Conservation (phyloP, 2,888 invertebrate species). For the Drosophila antonietae region DNA sequence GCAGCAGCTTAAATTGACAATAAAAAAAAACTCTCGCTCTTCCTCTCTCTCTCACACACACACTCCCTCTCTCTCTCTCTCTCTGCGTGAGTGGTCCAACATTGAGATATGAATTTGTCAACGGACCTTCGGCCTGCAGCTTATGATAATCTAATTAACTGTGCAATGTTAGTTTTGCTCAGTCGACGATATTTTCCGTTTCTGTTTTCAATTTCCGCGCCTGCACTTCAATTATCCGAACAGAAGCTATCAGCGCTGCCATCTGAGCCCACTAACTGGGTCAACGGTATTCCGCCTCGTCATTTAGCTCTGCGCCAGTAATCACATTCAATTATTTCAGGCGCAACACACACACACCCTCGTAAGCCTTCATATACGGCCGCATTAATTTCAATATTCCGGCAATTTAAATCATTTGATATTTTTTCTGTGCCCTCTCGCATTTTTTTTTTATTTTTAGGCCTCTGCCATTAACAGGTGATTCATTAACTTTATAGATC, state of each 20-base stretch:
- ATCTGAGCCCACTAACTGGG: conserved; percentile 62
- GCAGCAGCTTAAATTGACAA: conserved; percentile 6
- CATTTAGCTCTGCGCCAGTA: conserved; percentile 56
- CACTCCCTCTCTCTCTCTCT: no score
- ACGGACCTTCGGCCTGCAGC: conserved; percentile 13
- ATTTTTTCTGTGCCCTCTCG: conserved; percentile 22
- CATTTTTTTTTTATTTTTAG: conserved; percentile 16
- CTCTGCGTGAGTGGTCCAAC: background rate
- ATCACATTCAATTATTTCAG: conserved; percentile 75
- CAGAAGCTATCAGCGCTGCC: conserved; percentile 48
- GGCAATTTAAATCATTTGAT: conserved; percentile 67
- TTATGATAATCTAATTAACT: conserved; percentile 53
- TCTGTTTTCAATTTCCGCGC: conserved; percentile 71
- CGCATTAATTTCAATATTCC: conserved; percentile 69
- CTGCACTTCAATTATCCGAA: conserved; percentile 69
- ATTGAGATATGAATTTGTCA: conserved; percentile 5
- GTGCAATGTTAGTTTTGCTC: conserved; percentile 30
- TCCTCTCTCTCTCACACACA: no score
- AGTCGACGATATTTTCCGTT: conserved; percentile 55
- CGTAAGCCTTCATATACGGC: conserved; percentile 24
- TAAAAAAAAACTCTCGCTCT: no score
- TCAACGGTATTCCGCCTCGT: conserved; percentile 64
- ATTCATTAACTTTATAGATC: conserved; percentile 58
- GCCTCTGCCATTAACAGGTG: conserved; percentile 47
- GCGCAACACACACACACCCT: conserved; percentile 12